Conservation (phyloP, 2,113 vertebrate species). For the Istiophorus platypterus region DNA sequence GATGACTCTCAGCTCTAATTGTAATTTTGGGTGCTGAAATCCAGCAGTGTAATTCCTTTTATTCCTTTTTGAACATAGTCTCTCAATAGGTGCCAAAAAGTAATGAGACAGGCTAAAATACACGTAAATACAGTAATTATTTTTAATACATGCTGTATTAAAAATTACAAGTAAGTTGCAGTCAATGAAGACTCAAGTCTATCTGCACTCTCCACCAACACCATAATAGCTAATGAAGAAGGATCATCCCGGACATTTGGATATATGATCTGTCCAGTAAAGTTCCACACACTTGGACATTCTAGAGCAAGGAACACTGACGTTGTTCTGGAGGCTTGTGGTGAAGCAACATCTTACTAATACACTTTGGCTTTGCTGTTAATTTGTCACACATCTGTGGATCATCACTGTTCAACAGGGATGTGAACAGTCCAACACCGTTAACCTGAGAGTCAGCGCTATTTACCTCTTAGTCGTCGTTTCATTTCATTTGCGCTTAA, state of each 20-base stretch:
- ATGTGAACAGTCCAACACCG: background rate
- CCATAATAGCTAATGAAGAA: no score
- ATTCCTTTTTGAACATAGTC: background rate
- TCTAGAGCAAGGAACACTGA: background rate
- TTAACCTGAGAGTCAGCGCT: slow-evolving; percentile 5
- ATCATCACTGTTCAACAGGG: background rate
- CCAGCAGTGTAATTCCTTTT: background rate
- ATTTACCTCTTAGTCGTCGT: background rate
- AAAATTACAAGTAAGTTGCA: background rate
- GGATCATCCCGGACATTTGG: background rate
- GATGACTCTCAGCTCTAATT: no score
- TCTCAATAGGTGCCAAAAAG: background rate
- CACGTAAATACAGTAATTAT: background rate
- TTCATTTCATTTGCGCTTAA: background rate
- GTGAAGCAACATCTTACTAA: background rate
- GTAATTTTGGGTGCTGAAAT: background rate
- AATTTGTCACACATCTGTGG: background rate
- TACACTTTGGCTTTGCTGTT: background rate
- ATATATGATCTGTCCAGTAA: no score
- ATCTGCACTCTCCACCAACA: background rate
- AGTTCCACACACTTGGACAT: background rate
- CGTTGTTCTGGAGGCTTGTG: background rate
- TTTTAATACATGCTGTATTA: background rate
- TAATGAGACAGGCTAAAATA: background rate
- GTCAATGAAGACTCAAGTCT: background rate